These are phyloP conservation scores for Junonia oenone DNA, from an alignment of 2,888 invertebrate genomes.

Conservation along the genomic window DNA sequence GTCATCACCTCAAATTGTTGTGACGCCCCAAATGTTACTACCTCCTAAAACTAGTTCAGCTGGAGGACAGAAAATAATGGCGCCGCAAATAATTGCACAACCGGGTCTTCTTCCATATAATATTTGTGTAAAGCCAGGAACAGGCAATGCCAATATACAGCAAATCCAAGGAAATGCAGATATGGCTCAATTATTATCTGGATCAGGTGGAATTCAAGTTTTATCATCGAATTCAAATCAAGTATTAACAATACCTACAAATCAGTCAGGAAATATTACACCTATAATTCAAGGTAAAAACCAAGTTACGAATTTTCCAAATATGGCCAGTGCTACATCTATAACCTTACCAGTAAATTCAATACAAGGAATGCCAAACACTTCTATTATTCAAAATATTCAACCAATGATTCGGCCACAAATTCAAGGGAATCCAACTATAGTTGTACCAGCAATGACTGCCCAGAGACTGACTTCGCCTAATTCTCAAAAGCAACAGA, in stretches of 20 bases:
- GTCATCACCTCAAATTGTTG: constrained; percentile 73
- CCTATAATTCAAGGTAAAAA: constrained; percentile 68
- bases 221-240: constrained; percentile 76
- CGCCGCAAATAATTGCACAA: constrained; percentile 69
- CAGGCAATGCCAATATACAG: constrained; percentile 60
- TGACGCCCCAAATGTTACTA: constrained; percentile 71
- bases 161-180: constrained; percentile 65
- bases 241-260: constrained; percentile 67
- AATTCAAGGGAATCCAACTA: constrained; percentile 69
- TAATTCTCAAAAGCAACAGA: constrained; percentile 67
- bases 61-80: constrained; percentile 61
- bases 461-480: constrained; percentile 68
- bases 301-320: constrained; percentile 68
- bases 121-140: constrained; percentile 72
- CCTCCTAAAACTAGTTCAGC: constrained; percentile 67
- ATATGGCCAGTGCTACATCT: constrained; percentile 73
- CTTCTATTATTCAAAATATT: constrained; percentile 71
- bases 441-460: constrained; percentile 68
- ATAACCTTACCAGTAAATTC: constrained; percentile 72
- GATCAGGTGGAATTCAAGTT: constrained; percentile 71
- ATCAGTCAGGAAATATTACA: constrained; percentile 57
- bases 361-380: constrained; percentile 67
- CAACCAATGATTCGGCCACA: constrained; percentile 74
- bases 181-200: constrained; percentile 67
- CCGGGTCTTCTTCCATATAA: constrained; percentile 68